Evolutionary conservation across 2,113 vertebrate species (phyloP), one percentile per base, ranked within the genome.

Genomic region (Gymnogyps californianus): DNA sequence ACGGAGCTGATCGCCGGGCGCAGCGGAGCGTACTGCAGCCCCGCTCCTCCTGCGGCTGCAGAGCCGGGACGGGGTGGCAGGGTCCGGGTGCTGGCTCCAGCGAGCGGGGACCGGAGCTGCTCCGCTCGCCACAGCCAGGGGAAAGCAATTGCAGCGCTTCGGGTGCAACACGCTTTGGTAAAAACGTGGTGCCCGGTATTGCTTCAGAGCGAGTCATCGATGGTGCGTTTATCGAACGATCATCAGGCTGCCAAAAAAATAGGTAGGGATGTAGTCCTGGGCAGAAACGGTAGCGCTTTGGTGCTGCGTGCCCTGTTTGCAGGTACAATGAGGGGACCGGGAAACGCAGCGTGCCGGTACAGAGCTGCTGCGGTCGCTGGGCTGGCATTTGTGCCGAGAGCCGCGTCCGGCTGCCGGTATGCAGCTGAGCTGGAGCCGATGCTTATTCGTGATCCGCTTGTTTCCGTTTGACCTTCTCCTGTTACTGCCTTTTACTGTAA

Each of bases 71-170:
- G 11, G 12, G 34, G 28, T 3, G 4, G 26, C 2, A 16, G 47
- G 59, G 9, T 32, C 32, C 0, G 8, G 26, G 46, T 31, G 17
- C 34, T 25, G 25, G 42, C 49, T 64, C 15, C 44, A 17, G 55
- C 3, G 1, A 46, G 44, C 1, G 0, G 32, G 40, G 40, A 38
- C 19, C 2, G 1, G 40, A 49, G 54, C 31, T 55, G 40, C 55
- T 70, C 40, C 2, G 1, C 28, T 58, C 3, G 3, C 40, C 2
- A 1, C 0, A 0, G 16, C 16, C 2, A 1, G 31, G 31, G 51
- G 13, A 58, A 64, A 25, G 59, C 24, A 21, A 7, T 14, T 6
- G 5, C 58, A 29, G 28, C 1, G 1, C 29, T 46, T 46, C 0
- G 1, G 21, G 8, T 32, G 5, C 47, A 26, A 7, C 2, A 0